phyloP scores from a whole-genome alignment of 2,113 vertebrate species.

The Suricata suricatta region DNA sequence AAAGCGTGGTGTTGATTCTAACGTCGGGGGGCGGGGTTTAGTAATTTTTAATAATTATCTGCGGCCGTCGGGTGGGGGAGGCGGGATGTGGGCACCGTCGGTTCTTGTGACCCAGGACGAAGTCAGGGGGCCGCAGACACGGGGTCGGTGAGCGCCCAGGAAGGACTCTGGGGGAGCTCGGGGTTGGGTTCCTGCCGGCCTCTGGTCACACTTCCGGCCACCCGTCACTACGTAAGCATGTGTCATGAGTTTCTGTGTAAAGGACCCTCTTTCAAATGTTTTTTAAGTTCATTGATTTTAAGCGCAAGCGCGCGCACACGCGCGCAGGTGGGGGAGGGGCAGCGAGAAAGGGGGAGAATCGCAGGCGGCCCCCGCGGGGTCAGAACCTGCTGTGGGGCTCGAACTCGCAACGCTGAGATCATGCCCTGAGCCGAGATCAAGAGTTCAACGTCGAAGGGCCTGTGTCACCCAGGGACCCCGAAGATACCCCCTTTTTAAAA shows the following conservation, averaged over 20 bases:
- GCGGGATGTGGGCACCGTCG: not conserved
- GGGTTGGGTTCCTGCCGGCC: not conserved
- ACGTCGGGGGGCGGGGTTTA: no score
- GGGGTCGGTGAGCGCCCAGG: not conserved
- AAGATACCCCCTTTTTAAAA: no score
- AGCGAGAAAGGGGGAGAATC: no score
- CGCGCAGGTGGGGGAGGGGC: no score
- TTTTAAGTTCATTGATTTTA: no score
- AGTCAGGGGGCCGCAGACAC: rapidly evolving
- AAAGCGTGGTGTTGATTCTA: not conserved
- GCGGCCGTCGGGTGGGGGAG: not conserved
- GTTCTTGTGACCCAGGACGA: not conserved
- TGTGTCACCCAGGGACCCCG: no score
- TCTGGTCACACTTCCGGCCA: not conserved
- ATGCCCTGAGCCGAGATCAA: no score
- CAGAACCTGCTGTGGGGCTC: no score
- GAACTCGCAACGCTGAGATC: no score
- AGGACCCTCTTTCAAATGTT: not conserved
- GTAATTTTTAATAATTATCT: no score
- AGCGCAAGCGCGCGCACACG: not conserved
- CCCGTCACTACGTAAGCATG: not conserved
- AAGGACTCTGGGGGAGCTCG: not conserved
- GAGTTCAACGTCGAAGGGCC: no score
- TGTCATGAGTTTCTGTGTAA: not conserved
- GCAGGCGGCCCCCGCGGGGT: rapidly evolving